Conservation (phyloP, 2,888 invertebrate species). For the Sphaerophoria rueppellii region DNA sequence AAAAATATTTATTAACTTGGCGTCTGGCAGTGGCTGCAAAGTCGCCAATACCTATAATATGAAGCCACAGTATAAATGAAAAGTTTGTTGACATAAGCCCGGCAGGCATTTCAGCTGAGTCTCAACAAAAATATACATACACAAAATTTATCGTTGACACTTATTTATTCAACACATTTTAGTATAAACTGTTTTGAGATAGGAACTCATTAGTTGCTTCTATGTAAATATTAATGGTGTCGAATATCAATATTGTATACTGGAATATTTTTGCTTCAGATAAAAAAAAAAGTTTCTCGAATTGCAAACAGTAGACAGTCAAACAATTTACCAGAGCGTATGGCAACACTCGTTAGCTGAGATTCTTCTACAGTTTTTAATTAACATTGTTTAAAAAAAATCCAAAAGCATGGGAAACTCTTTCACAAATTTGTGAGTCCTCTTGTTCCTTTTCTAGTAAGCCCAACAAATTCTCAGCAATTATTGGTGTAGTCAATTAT, state of each 20-base stretch:
- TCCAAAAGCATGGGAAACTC: no score
- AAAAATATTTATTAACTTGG: constrained; percentile 24
- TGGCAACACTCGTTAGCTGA: no score
- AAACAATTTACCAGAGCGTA: no score
- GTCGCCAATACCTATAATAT: constrained; percentile 10
- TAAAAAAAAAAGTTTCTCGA: no score
- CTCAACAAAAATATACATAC: constrained; percentile 30
- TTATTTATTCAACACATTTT: constrained; percentile 33
- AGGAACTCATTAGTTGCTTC: constrained; percentile 11
- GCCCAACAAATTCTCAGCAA: no score
- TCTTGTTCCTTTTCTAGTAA: no score
- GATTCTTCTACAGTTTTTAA: no score
- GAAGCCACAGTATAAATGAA: neutral
- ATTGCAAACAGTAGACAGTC: no score
- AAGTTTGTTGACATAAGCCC: constrained; percentile 65
- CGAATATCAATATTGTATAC: neutral
- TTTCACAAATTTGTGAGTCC: no score
- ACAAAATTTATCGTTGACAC: constrained; percentile 61
- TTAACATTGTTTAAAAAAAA: no score
- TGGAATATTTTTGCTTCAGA: no score
- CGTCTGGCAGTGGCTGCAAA: constrained; percentile 19
- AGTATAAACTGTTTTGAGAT: constrained; percentile 45
- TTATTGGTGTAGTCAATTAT: no score
- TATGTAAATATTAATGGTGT: constrained; percentile 9
- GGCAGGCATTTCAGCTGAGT: constrained; percentile 36